These are phyloP conservation scores for Anarhynchus alexandrinus DNA, from an alignment of 2,113 vertebrate genomes.

Conservation along the genomic window DNA sequence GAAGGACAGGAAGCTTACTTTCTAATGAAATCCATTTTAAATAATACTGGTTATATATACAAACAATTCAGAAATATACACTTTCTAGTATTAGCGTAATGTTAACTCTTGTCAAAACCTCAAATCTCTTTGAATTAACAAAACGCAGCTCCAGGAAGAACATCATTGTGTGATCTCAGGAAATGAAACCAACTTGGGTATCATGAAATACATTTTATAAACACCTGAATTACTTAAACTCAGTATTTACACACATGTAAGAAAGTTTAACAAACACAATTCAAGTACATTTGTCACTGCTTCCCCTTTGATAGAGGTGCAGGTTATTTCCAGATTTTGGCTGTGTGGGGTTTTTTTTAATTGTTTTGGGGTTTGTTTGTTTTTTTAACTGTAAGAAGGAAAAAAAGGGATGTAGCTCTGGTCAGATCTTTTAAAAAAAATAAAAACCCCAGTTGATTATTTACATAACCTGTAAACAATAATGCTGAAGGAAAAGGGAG, in stretches of 20 bases:
- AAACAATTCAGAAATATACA: neutral
- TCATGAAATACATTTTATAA: neutral
- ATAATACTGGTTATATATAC: neutral
- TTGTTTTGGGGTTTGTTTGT: neutral
- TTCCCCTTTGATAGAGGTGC: neutral
- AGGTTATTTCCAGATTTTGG: neutral
- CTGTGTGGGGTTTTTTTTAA: neutral
- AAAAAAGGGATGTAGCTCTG: rapidly evolving
- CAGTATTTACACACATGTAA: neutral
- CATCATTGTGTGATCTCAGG: neutral
- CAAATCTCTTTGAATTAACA: neutral
- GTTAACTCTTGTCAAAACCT: neutral
- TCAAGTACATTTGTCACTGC: neutral
- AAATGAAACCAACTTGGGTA: neutral
- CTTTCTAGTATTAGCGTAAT: rapidly evolving
- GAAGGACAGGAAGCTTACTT: neutral
- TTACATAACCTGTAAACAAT: neutral
- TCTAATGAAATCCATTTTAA: neutral
- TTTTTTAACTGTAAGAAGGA: neutral
- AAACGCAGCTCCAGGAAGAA: neutral
- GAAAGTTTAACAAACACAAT: neutral
- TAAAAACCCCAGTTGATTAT: neutral
- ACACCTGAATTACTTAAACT: neutral
- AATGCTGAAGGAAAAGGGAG: neutral
- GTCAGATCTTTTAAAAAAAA: neutral